Evolutionary conservation across 2,113 vertebrate genomes (phyloP), one percentile per base, ranked within the genome.

Genomic region (Oncorhynchus masou): DNA sequence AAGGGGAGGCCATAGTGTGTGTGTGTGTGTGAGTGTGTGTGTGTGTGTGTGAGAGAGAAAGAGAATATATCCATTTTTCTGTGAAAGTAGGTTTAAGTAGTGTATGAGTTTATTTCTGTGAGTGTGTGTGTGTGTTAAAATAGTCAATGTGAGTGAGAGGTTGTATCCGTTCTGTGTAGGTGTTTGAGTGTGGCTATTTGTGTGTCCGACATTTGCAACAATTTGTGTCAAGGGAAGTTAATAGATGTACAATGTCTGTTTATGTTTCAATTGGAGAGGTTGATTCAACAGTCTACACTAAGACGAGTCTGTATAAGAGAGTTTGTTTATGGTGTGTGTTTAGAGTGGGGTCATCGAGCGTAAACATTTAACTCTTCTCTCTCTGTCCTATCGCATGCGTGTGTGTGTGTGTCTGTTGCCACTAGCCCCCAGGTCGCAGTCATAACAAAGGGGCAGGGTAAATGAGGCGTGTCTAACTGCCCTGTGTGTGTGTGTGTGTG

Each of bases 391-490:
- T 19, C 27, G 2, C 24, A 27, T 22, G 24, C 16, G 9, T 24
- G 7, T 27, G 27, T 27, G 27, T 15, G 4, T 16, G 65, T 29
- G 25, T 29, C 4, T 19, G 15, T 67, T 27, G 19, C 22, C 34
- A 16, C 70, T 82, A 22, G 75, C 51, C 81, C 82, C 13, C 48
- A 81, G 79, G 81, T 88, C 68, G 8, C 73, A 79, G 75, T 72
- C 70, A 1, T 65, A 77, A 79, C 62, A 29, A 81, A 79, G 83
- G 78, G 74, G 67, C 59, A 67, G n/a, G 1, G 73, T 51, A 83
- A 92, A 91, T 84, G 83, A 87, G 76, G 83, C 79, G 19, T 79
- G 71, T 70, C 73, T 84, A 85, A 87, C 78, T 76, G 74, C 78
- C 69, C 76, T 83, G 67, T 74, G 27, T 59, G 16, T 79, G 11